A percentile compares a stretch with the other conserved stretches of the same genome.
phyloP scores from a whole-genome alignment of 2,113 vertebrate species.

The Tetrax tetrax region DNA sequence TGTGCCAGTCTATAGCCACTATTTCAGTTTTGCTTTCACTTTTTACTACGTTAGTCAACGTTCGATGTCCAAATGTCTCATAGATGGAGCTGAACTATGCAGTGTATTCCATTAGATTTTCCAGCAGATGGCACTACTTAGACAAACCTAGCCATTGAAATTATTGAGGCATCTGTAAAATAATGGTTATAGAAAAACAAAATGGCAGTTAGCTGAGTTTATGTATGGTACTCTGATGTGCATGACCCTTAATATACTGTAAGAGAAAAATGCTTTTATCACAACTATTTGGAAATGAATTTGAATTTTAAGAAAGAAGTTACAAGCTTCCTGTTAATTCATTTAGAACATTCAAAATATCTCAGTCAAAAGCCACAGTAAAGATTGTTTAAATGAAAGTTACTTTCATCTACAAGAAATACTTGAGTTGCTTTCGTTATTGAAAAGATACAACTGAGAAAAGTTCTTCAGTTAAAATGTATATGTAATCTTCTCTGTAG shows the following conservation, averaged over 20 bases:
- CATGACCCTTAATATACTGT: not conserved
- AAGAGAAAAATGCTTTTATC: not conserved
- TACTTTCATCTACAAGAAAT: not conserved
- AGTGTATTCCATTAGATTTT: not conserved
- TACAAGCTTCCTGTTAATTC: not conserved
- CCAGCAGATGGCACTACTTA: slow-evolving; percentile 61
- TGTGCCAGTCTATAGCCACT: not conserved
- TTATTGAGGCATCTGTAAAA: not conserved
- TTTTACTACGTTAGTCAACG: accelerated
- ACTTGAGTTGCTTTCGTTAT: not conserved
- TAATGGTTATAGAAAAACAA: not conserved
- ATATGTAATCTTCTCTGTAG: not conserved
- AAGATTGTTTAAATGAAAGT: not conserved
- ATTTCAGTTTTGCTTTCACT: not conserved
- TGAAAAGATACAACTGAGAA: not conserved
- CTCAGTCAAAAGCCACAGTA: not conserved
- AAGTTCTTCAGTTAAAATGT: not conserved
- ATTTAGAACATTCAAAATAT: not conserved
- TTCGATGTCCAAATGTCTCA: not conserved
- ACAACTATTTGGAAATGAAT: not conserved
- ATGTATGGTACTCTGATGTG: not conserved
- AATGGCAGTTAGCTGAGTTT: not conserved
- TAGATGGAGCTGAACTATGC: not conserved
- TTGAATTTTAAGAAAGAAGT: not conserved
- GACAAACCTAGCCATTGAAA: not conserved